Percentiles rank a stretch among this genome's conserved stretches.
phyloP scores from a whole-genome alignment of 2,888 invertebrate species.

The Halictus quadricinctus region DNA sequence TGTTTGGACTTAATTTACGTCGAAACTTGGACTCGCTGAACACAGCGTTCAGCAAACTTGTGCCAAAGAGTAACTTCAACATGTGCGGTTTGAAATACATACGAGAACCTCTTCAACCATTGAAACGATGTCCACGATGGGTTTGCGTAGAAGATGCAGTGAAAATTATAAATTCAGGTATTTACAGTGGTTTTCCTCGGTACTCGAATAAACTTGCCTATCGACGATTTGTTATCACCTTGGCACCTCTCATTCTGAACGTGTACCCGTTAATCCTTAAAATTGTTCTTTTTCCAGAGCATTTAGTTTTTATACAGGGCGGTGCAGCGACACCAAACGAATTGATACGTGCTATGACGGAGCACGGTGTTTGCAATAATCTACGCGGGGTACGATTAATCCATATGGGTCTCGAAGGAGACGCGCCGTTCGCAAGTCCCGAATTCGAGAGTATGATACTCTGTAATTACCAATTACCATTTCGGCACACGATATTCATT shows the following conservation, averaged over 20 bases:
- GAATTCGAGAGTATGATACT: conserved; percentile 83
- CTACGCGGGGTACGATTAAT: conserved; percentile 84
- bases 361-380: conserved; percentile 83
- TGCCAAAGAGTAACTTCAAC: conserved; percentile 59
- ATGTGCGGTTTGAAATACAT: conserved; percentile 54
- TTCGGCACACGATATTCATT: neutral
- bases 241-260: neutral
- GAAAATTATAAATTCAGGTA: conserved; percentile 77
- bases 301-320: conserved; percentile 85
- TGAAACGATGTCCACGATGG: conserved; percentile 77
- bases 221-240: neutral
- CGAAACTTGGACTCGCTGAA: conserved; percentile 58
- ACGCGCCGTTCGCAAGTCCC: conserved; percentile 83
- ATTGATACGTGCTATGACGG: conserved; percentile 84
- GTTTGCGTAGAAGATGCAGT: conserved; percentile 78
- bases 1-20: conserved; percentile 65
- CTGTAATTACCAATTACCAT: neutral
- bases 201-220: neutral
- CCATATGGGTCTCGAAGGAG: conserved; percentile 86
- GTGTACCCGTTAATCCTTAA: neutral
- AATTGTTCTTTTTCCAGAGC: conserved; percentile 79
- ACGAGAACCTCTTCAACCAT: conserved; percentile 74
- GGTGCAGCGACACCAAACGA: conserved; percentile 86
- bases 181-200: neutral
- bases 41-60: conserved; percentile 52